phyloP scores from a whole-genome alignment of 2,113 vertebrate genomes.

The Tychaedon coryphoeus region DNA sequence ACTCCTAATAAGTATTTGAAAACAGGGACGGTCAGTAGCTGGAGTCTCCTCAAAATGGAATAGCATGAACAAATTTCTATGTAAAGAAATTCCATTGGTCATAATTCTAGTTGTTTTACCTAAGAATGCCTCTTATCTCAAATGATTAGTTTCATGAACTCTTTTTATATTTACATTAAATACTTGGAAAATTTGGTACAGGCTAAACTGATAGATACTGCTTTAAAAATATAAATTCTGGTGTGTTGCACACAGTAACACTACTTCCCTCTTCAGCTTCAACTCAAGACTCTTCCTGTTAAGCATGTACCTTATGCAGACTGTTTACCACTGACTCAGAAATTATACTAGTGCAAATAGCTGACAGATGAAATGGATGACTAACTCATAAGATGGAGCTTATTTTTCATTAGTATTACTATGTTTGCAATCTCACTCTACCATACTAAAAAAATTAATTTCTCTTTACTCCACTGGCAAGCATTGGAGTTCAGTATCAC shows the following conservation, averaged over 20 bases:
- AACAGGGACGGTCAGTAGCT: neutral
- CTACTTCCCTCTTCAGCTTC: neutral
- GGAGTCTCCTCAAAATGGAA: neutral
- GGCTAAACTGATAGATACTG: neutral
- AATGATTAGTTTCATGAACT: neutral
- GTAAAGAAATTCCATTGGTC: neutral
- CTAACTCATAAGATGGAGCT: neutral
- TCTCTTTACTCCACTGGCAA: neutral
- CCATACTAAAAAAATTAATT: neutral
- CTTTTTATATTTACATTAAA: neutral
- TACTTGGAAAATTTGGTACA: neutral
- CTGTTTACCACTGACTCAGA: neutral
- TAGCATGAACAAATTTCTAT: neutral
- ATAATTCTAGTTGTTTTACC: neutral
- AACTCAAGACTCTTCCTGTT: neutral
- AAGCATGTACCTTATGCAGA: neutral
- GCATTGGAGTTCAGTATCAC: neutral
- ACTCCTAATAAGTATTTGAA: neutral
- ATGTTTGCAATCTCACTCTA: neutral
- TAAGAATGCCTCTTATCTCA: neutral
- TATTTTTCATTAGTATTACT: neutral
- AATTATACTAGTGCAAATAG: neutral
- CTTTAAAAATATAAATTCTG: neutral
- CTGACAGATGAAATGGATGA: neutral
- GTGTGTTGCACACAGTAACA: neutral